Conservation (phyloP, 2,113 vertebrate genomes). For the Lagopus leucura region DNA sequence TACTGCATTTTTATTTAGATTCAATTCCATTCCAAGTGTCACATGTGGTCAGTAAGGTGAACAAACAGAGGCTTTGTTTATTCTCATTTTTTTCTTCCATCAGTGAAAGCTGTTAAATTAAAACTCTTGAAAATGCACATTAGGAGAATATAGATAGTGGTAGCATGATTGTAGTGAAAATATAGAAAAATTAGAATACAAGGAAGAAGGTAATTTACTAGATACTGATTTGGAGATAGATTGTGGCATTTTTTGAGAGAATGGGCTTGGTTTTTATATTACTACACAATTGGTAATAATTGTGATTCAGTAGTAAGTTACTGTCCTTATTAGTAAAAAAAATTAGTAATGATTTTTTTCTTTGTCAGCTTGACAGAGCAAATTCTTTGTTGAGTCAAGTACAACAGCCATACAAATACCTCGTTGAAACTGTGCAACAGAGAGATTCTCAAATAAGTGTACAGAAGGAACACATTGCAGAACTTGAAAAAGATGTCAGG, state of each 20-base stretch:
- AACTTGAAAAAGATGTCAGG: conserved; percentile 90
- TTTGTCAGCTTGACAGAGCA: conserved; percentile 83
- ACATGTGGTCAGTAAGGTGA: background rate
- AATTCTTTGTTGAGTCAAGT: conserved; percentile 89
- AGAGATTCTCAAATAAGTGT: conserved; percentile 87
- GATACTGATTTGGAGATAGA: background rate
- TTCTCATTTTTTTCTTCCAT: background rate
- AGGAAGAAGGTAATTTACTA: background rate
- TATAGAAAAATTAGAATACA: background rate
- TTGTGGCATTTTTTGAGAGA: background rate
- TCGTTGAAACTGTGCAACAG: conserved; percentile 90
- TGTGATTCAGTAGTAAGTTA: background rate
- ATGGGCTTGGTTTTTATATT: background rate
- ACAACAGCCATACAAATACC: conserved; percentile 93
- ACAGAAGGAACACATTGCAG: conserved; percentile 80
- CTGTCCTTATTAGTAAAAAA: background rate
- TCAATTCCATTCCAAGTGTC: background rate
- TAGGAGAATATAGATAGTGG: background rate
- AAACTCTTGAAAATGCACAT: background rate
- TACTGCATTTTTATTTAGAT: background rate
- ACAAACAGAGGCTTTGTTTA: background rate
- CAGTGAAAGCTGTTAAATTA: background rate
- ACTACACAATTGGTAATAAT: background rate
- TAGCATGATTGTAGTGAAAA: background rate
- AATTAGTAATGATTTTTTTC: background rate